phyloP scores from a whole-genome alignment of 2,888 invertebrate species.

The Polyommatus icarus region DNA sequence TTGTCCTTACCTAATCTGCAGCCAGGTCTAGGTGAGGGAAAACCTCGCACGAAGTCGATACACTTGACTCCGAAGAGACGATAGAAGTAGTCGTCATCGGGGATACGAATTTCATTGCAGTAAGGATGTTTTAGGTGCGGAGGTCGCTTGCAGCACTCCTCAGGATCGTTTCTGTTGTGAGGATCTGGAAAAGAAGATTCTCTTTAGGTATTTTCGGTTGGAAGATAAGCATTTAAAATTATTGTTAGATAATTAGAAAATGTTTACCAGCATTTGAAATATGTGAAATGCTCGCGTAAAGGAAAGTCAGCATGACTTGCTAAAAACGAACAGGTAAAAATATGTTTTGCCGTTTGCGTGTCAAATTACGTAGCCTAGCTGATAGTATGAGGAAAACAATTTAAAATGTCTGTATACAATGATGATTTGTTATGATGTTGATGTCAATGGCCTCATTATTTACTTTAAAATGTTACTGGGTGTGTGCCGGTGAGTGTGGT shows the following conservation, averaged over 20 bases:
- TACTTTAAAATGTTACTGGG: not conserved
- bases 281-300: not conserved
- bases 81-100: conserved; percentile 95
- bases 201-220: not conserved
- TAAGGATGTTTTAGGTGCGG: conserved; percentile 92
- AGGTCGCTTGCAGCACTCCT: conserved; percentile 92
- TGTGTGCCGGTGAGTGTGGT: not conserved
- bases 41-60: conserved; percentile 93
- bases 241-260: not conserved
- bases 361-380: not conserved
- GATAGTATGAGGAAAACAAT: not conserved
- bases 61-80: conserved; percentile 90
- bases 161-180: conserved; percentile 92
- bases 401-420: not conserved
- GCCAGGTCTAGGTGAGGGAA: conserved; percentile 92
- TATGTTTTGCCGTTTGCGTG: not conserved
- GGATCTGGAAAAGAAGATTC: conserved; percentile 81
- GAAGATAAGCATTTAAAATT: not conserved
- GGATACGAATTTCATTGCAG: conserved; percentile 93
- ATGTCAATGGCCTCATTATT: not conserved
- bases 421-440: not conserved
- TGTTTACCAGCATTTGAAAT: not conserved
- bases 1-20: conserved; percentile 87
- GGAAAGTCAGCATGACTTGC: not conserved
- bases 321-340: not conserved